Conservation (phyloP, 1,140 invertebrate species). For the Lepidurus packardi region DNA sequence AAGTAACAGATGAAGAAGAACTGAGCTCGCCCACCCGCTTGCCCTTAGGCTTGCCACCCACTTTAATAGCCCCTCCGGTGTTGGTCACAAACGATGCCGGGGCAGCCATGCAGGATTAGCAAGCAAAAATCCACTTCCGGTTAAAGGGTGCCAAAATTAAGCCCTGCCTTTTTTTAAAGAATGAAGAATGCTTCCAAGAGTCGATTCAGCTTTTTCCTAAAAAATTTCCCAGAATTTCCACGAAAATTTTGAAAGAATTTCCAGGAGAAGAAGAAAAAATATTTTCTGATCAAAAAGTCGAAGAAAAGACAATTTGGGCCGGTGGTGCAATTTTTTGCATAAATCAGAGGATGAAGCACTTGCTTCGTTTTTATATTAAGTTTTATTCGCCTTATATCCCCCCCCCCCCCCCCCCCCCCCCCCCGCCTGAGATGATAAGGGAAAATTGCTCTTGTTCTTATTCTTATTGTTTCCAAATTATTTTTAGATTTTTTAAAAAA, state of each 20-base stretch:
- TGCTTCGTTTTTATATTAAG: background rate
- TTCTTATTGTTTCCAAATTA: too few species aligned
- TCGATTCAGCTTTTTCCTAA: too few species aligned
- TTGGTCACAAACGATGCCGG: background rate
- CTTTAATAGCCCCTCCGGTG: background rate
- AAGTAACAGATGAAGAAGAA: background rate
- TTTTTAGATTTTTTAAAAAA: too few species aligned
- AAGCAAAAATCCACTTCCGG: background rate
- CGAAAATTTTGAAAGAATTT: background rate
- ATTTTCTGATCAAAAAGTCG: too few species aligned
- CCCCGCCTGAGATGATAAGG: background rate
- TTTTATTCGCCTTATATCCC: background rate
- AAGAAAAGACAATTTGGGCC: background rate
- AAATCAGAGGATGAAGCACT: background rate
- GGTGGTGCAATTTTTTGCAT: background rate
- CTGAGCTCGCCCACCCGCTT: background rate
- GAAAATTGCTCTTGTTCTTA: too few species aligned
- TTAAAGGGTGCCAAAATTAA: conserved; percentile 9
- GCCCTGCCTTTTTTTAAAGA: too few species aligned
- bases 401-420: background rate
- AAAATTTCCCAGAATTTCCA: background rate
- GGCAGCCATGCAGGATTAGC: background rate
- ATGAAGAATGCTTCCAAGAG: too few species aligned
- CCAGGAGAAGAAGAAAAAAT: too few species aligned
- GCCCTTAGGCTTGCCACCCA: background rate